Evolutionary conservation across 2,797 vertebrate genomes (phyloP), one percentile per base, ranked within the genome.

Genomic region (Nyctibius grandis): DNA sequence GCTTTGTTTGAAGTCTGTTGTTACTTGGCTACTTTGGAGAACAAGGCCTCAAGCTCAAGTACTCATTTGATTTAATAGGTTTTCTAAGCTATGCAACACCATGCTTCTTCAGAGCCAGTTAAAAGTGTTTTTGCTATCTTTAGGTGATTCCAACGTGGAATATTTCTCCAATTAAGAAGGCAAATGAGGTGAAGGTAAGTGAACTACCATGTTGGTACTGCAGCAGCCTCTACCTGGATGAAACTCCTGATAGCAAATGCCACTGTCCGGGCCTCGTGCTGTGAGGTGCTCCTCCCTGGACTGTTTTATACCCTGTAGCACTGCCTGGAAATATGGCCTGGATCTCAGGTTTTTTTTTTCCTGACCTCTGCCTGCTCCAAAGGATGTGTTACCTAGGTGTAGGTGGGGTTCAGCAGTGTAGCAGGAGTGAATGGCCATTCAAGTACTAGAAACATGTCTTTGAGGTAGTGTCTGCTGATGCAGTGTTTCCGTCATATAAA

Each of bases 101-200:
- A 1, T 38, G 53, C 67, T 82, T 33, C n/a, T 20, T 45, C 23
- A 25, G 26, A 76, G 65, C 23, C 9, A 51, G 25, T 59, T 76
- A 5, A 26, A 20, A 14, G n/a, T 48, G 10, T 5, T 85, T 91
- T 73, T 95, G 47, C 72, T 92, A 22, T 95, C 83, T 80, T 53
- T 53, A 99, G 99, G 98, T 99, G 67, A 99, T 99, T 91, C 99
- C 99, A 25, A 98, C 98, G 0, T 99, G 99, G 99, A 99, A 99
- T 96, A 99, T 99, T 87, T 99, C 99, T 50, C 99, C 99, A 31
- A 99, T 99, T 95, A 99, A 99, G 98, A 99, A 99, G 94, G 97
- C 97, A 40, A 98, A 95, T 29, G 98, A 99, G 57, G 65, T 97
- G 60, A 98, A 99, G 98, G 98, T 99, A 45, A 97, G 95, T 38